A percentile compares a stretch with the other conserved stretches of the same genome.
phyloP scores from a whole-genome alignment of 1,140 invertebrate species.

The Magallana gigas region DNA sequence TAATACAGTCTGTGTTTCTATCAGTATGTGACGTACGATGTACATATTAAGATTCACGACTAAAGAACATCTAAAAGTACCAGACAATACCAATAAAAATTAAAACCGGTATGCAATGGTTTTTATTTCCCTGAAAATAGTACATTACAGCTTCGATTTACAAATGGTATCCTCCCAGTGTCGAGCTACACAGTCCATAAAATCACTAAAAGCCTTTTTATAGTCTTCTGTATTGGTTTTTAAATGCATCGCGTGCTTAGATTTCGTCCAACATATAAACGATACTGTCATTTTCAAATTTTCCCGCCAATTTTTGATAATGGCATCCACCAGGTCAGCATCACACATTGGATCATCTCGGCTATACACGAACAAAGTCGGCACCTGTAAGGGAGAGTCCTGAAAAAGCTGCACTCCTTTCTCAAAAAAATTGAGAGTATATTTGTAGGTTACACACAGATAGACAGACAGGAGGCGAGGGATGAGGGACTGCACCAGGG shows the following conservation, averaged over 20 bases:
- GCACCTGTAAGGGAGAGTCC: conserved; percentile 43
- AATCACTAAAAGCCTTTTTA: background rate
- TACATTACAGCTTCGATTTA: background rate
- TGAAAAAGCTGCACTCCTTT: conserved; percentile 47
- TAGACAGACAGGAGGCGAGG: conserved; percentile 45
- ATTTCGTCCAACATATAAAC: conserved; percentile 40
- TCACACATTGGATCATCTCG: conserved; percentile 60
- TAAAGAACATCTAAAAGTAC: no score
- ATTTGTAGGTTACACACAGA: conserved; percentile 46
- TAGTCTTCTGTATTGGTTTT: conserved; percentile 42
- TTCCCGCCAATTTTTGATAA: conserved; percentile 40
- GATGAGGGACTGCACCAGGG: conserved; percentile 22
- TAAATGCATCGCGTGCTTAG: conserved; percentile 43
- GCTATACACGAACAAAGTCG: conserved; percentile 53
- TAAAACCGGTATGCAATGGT: no score
- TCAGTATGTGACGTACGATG: no score
- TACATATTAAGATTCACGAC: no score
- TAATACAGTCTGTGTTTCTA: no score
- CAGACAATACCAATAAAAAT: no score
- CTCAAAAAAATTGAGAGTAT: conserved; percentile 55
- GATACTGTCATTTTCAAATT: background rate
- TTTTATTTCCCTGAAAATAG: background rate
- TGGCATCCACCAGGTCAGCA: background rate
- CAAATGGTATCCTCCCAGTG: background rate
- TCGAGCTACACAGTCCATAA: background rate